Conservation (phyloP, 1,140 invertebrate genomes). For the Diachasmimorpha longicaudata region DNA sequence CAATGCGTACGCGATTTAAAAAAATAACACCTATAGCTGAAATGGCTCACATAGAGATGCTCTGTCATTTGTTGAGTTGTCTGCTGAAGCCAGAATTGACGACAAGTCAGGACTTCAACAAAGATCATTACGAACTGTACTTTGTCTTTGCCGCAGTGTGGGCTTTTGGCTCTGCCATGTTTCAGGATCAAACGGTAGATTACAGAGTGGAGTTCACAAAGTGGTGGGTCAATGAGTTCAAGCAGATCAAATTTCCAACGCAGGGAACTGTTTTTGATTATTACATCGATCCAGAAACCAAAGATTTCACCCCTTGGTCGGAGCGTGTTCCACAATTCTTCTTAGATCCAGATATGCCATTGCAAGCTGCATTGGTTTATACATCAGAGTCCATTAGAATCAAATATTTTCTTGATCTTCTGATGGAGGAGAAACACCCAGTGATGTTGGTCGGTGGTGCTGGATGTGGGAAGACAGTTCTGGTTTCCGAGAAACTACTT, state of each 20-base stretch:
- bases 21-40: constrained; percentile 94
- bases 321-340: constrained; percentile 90
- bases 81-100: constrained; percentile 85
- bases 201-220: constrained; percentile 90
- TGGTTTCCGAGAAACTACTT: constrained; percentile 85
- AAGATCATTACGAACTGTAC: constrained; percentile 94
- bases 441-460: constrained; percentile 94
- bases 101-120: constrained; percentile 80
- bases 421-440: constrained; percentile 87
- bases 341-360: constrained; percentile 87
- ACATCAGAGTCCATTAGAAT: constrained; percentile 92
- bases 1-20: constrained; percentile 85
- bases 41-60: constrained; percentile 92
- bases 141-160: constrained; percentile 96
- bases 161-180: constrained; percentile 95
- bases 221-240: constrained; percentile 97
- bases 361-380: constrained; percentile 92
- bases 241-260: constrained; percentile 89
- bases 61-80: constrained; percentile 89
- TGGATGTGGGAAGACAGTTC: constrained; percentile 89
- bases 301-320: constrained; percentile 88
- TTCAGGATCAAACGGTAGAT: constrained; percentile 86
- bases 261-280: constrained; percentile 96
- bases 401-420: constrained; percentile 86
- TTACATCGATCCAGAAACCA: constrained; percentile 88